A percentile compares a stretch with the other conserved stretches of the same genome.
phyloP scores from a whole-genome alignment of 2,113 vertebrate species.

The Puntigrus tetrazona region DNA sequence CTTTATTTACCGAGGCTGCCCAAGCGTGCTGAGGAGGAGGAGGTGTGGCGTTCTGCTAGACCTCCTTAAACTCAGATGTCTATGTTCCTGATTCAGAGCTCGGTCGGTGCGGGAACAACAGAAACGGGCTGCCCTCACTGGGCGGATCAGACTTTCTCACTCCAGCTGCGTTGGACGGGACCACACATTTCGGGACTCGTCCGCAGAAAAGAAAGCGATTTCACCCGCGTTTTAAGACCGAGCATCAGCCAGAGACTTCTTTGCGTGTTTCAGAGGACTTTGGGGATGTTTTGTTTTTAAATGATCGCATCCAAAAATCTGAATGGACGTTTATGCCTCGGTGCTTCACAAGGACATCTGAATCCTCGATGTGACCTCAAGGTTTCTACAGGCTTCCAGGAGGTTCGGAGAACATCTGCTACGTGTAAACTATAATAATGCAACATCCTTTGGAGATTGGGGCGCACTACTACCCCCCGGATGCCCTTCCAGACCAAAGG shows the following conservation, averaged over 20 bases:
- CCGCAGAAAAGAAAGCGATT: background rate
- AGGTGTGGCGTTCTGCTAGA: slow-evolving; percentile 45
- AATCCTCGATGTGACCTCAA: slow-evolving; percentile 45
- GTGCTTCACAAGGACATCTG: slow-evolving; percentile 26
- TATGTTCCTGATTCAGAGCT: slow-evolving; percentile 42
- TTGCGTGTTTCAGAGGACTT: background rate
- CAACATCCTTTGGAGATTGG: slow-evolving; percentile 89
- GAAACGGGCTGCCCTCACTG: slow-evolving; percentile 54
- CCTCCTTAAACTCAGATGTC: slow-evolving; percentile 52
- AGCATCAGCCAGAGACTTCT: background rate
- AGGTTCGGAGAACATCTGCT: slow-evolving; percentile 45
- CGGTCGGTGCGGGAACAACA: slow-evolving; percentile 24
- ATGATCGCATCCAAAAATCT: background rate
- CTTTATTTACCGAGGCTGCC: slow-evolving; percentile 35
- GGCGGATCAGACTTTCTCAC: slow-evolving; percentile 44
- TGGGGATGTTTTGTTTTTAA: slow-evolving; percentile 19
- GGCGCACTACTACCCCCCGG: slow-evolving; percentile 84
- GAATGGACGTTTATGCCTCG: slow-evolving; percentile 38
- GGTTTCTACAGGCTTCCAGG: slow-evolving; percentile 11
- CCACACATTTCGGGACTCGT: slow-evolving; percentile 38
- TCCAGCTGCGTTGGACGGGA: slow-evolving; percentile 24
- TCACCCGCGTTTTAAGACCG: background rate
- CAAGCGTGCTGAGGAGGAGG: slow-evolving; percentile 10
- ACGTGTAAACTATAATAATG: slow-evolving; percentile 73
- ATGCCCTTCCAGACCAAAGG: slow-evolving; percentile 85